Evolutionary conservation across 2,888 invertebrate species (phyloP), one percentile per base, ranked within the genome.

Genomic region (Pristionchus arcanus): DNA sequence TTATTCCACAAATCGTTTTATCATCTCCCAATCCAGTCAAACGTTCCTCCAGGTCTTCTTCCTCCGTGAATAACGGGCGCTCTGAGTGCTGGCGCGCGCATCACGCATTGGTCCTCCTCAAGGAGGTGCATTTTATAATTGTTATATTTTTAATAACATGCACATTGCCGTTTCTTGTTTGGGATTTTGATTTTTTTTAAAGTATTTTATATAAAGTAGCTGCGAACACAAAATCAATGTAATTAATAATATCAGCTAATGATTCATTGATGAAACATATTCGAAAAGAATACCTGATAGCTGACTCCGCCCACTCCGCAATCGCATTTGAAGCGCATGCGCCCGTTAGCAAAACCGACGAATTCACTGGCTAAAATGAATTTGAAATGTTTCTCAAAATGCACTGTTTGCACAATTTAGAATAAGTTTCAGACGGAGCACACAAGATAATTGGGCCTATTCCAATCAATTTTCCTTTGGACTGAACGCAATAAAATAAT

Each of bases 291-390:
- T 53, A 81, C 81, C 49, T 81, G 81, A 81, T 81, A 81, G n/a
- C 28, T 53, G 15, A 42, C n/a, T 15, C 81, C 81, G 13, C 28
- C 53, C n/a, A 21, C 81, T 81, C 81, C 81, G 53, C 81, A 81
- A 49, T 81, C 81, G 49, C 81, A 81, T 28, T 28, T 49, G 49
- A 81, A 81, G 5, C 49, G 81, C 81, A 81, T 81, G 11, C 53
- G 81, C 11, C 81, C 81, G 28, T 53, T 81, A 15, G 81, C 25
- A 25, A 81, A 81, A 25, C 81, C 81, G 81, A 81, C 49, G 28
- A 81, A 81, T 81, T 81, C 49, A 2, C 49, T 81, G 2, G 81
- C 81, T 81, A 16, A 28, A 53, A 81, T 19, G 71, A 34, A 34
- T 34, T 59, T 59, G 55, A 9, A 59, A 2, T 59, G 9, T 11